Evolutionary conservation across 1,140 invertebrate genomes (phyloP).

Genomic region (Cataglyphis hispanica): DNA sequence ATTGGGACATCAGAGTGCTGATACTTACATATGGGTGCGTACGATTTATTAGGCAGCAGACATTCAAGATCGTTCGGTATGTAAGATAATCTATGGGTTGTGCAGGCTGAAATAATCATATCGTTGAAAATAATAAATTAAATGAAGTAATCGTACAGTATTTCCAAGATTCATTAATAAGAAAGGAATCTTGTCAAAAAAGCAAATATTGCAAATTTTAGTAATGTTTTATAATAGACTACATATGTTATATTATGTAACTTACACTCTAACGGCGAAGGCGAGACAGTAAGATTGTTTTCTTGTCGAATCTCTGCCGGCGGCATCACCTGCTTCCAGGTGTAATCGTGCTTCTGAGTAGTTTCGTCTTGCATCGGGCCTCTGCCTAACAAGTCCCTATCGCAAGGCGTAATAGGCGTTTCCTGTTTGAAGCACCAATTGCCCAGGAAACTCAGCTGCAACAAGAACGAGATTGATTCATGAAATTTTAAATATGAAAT

Average conservation of each 20-base stretch:
- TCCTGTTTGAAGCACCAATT: slow-evolving; percentile 82
- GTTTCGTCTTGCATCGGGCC: slow-evolving; percentile 91
- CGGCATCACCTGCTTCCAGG: slow-evolving; percentile 76
- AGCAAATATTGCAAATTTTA: slow-evolving; percentile 21
- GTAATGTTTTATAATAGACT: background rate
- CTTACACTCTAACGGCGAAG: slow-evolving; percentile 79
- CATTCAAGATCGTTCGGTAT: slow-evolving; percentile 73
- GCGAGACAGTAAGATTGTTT: slow-evolving; percentile 73
- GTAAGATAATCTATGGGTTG: slow-evolving; percentile 82
- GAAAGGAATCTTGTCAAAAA: background rate
- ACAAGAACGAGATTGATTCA: background rate
- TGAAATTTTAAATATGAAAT: background rate
- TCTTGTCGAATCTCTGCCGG: slow-evolving; percentile 59
- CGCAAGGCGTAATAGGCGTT: slow-evolving; percentile 75
- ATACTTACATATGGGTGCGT: slow-evolving; percentile 78
- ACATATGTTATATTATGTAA: slow-evolving; percentile 2
- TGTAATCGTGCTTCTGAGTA: slow-evolving; percentile 90
- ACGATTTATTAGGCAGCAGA: slow-evolving; percentile 75
- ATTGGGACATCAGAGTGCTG: slow-evolving; percentile 86
- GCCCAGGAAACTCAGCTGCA: slow-evolving; percentile 83
- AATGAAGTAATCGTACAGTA: background rate
- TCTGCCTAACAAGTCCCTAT: slow-evolving; percentile 82
- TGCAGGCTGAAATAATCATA: slow-evolving; percentile 75
- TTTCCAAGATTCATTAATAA: background rate
- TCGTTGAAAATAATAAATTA: background rate